Percentiles rank a stretch among this genome's conserved stretches.
phyloP scores from a whole-genome alignment of 1,140 invertebrate species.

The Saccostrea cuccullata region DNA sequence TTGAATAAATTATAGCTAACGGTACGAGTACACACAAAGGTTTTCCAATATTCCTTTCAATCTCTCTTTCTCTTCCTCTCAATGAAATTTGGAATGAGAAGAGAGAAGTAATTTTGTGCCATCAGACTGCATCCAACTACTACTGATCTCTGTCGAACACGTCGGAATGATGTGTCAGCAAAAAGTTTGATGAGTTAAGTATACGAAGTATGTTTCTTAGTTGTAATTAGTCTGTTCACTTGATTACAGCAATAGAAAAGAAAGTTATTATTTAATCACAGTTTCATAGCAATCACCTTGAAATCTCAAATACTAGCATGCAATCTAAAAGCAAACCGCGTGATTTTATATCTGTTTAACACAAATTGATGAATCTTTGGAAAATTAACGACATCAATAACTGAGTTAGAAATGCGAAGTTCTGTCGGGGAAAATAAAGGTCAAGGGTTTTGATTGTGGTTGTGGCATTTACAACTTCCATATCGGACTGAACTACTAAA shows the following conservation, averaged over 20 bases:
- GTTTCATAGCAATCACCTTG: conserved; percentile 1
- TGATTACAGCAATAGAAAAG: background rate
- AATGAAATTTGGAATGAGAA: no score
- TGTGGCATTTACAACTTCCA: no score
- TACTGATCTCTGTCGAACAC: no score
- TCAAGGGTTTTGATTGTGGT: no score
- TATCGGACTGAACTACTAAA: no score
- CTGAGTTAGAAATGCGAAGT: no score
- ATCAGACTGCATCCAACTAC: no score
- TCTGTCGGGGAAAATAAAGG: no score
- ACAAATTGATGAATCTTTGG: background rate
- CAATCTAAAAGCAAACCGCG: background rate
- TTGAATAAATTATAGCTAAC: background rate
- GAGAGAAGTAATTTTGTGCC: no score
- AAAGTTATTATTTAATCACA: background rate
- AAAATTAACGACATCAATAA: background rate
- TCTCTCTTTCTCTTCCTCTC: no score
- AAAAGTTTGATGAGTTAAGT: background rate
- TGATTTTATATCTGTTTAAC: background rate
- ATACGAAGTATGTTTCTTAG: background rate
- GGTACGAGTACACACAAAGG: no score
- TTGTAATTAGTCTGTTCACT: background rate
- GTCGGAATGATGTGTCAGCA: background rate
- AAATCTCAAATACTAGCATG: background rate
- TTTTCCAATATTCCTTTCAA: no score